Conservation (phyloP, 2,888 invertebrate species). For the Tenodera sinensis region DNA sequence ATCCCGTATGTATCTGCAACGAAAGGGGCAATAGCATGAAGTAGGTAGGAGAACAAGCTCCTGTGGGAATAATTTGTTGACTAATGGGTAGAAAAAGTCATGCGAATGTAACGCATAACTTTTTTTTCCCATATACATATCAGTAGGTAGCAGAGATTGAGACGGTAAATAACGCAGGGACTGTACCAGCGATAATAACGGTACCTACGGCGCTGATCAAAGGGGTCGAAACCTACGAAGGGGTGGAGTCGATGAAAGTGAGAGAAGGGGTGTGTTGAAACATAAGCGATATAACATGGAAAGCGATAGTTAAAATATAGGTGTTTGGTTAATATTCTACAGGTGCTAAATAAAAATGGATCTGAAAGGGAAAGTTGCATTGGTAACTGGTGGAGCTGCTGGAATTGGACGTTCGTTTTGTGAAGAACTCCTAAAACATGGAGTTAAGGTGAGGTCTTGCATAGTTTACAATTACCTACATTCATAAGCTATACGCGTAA, state of each 20-base stretch:
- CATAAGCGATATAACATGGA: neutral
- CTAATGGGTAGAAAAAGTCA: too few species aligned
- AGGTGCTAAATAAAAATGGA: conserved; percentile 51
- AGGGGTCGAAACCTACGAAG: neutral
- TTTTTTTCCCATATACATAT: too few species aligned
- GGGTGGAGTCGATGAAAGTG: neutral
- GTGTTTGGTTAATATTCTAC: neutral
- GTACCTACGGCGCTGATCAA: too few species aligned
- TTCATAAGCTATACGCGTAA: neutral
- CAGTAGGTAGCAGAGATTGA: too few species aligned
- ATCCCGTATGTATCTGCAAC: too few species aligned
- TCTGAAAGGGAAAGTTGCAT: conserved; percentile 67
- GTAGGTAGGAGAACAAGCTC: too few species aligned
- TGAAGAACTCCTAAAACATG: conserved; percentile 66
- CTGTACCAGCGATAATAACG: too few species aligned
- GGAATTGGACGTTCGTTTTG: conserved; percentile 71
- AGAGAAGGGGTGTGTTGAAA: neutral
- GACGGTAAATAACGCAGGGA: too few species aligned
- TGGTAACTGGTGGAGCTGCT: conserved; percentile 70
- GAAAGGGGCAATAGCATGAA: too few species aligned
- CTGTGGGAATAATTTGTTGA: too few species aligned
- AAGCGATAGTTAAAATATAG: neutral
- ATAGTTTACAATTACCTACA: neutral
- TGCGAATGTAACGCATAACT: too few species aligned
- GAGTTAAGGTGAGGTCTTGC: conserved; percentile 60